Base-by-base conservation (phyloP, 2,113 vertebrate genomes). In the Siphamia tubifer region DNA sequence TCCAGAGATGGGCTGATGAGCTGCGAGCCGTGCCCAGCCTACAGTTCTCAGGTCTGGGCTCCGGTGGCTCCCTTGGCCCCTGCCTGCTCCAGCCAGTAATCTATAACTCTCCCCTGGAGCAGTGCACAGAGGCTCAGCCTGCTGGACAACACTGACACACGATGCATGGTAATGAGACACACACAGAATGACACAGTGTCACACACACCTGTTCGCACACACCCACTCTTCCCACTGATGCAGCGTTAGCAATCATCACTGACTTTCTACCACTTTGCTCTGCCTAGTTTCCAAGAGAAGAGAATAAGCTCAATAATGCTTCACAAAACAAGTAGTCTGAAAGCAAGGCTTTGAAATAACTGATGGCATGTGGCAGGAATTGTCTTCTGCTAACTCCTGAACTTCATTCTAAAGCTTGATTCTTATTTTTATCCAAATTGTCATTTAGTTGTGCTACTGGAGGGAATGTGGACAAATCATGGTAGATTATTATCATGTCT, bases 1-100 rank as follows among this genome's bases (percentile, higher is more conserved):
- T 90, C 87, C 2, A 79, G 90, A 91, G 90, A 90, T 71, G 13
- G 80, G 57, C 87, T 88, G 90, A 91, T 90, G 88, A 90, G 87
- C 88, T 83, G 68, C 79, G 81, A 84, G 83, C 68, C 74, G 75
- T 76, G 88, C 66, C 85, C 87, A 63, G 88, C 79, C 84, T 74
- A 65, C 77, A 77, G 66, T 71, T 53, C 74, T 76, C n/a, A 13
- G 65, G 66, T 77, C 70, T 74, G 81, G 81, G 79, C 70, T 83
- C 12, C 49, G 43, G 84, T 34, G 2, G 63, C 77, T 88, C 87
- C 85, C 77, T 56, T 81, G 79, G 83, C 78, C 79, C 74, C 75
- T 55, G 67, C 64, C 53, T 72, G 80, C 74, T 87, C 74, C 71
- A 83, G 83, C 82, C 75, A 68, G 77, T 86, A 91, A 91, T 91